phyloP scores from a whole-genome alignment of 1,140 invertebrate species.

The Drosophila ohnishii region DNA sequence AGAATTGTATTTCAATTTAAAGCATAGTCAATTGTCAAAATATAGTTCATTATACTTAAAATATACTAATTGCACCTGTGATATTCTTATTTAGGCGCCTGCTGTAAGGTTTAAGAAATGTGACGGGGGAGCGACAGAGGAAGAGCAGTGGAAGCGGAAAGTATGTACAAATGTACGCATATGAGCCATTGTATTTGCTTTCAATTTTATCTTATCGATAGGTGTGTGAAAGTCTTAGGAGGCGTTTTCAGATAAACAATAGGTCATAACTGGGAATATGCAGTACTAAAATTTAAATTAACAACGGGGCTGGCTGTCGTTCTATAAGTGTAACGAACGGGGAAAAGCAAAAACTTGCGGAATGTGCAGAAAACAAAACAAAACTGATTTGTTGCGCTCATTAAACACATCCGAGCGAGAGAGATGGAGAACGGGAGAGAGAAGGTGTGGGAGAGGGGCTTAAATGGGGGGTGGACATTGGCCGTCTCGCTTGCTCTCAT shows the following conservation, averaged over 20 bases:
- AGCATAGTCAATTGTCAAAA: too few relatives aligned
- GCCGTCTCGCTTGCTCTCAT: slow-evolving; percentile 9
- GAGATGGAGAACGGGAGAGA: neutral
- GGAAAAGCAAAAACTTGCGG: slow-evolving; percentile 33
- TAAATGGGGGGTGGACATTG: slow-evolving; percentile 48
- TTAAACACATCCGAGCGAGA: slow-evolving; percentile 24
- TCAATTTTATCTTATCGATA: slow-evolving; percentile 48
- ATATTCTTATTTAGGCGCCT: neutral
- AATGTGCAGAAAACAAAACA: slow-evolving; percentile 57
- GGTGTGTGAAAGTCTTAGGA: slow-evolving; percentile 41
- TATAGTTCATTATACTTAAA: neutral
- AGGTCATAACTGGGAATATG: slow-evolving; percentile 12
- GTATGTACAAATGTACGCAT: too few relatives aligned
- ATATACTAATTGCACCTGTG: neutral
- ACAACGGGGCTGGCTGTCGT: slow-evolving; percentile 13
- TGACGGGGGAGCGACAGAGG: neutral
- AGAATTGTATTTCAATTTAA: too few relatives aligned
- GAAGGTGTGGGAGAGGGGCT: slow-evolving; percentile 4
- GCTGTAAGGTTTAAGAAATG: neutral
- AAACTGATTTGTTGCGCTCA: slow-evolving; percentile 55
- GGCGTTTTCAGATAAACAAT: slow-evolving; percentile 48
- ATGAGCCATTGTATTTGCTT: slow-evolving; percentile 21
- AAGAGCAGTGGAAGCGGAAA: neutral
- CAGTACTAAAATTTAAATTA: neutral
- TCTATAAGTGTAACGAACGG: slow-evolving; percentile 20